Evolutionary conservation across 2,113 vertebrate genomes (phyloP), one percentile per base, ranked within the genome.

Genomic region (Asarcornis scutulata): DNA sequence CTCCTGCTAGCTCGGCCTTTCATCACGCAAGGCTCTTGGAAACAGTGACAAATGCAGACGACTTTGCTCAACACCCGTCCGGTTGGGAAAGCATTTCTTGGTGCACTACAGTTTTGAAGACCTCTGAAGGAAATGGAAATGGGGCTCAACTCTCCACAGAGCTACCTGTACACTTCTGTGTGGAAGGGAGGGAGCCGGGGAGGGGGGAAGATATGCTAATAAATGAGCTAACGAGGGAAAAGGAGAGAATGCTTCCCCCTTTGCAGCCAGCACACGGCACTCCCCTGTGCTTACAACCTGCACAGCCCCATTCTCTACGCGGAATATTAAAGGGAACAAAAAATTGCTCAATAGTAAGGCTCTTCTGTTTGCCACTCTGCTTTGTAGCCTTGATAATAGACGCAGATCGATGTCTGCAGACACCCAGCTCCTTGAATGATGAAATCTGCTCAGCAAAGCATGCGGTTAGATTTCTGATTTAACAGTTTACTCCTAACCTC

Each of bases 121-220:
- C 77, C 60, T 86, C 79, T 77, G 83, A 94, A 82, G 80, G 36
- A 82, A 94, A 86, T 86, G 86, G 58, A 96, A 96, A 94, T 85
- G 0, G 2, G 74, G 27, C 77, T 77, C 86, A 81, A 69, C 85
- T 96, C 86, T 87, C 58, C 13, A 11, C 3, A 48, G 79, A 90
- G 42, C 64, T 90, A 95, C 83, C 79, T 86, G 56, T 82, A 79
- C 56, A 13, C 29, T 93, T 93, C 44, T 85, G 15, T 44, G 68
- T 63, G 44, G 66, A 91, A 76, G 14, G 72, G 75, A 95, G 31
- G 36, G 87, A 89, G 74, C 38, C 67, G 6, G 48, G 48, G 44
- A 64, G 84, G 66, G 31, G 58, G 73, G 53, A 91, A 82, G 74
- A 78, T 69, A 85, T 73, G 81, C 55, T 92, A 96, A 92, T 93